Percentiles rank a stretch among this genome's conserved stretches.
Conservation (phyloP, 1,140 invertebrate genomes). For the Chelonus insularis region DNA sequence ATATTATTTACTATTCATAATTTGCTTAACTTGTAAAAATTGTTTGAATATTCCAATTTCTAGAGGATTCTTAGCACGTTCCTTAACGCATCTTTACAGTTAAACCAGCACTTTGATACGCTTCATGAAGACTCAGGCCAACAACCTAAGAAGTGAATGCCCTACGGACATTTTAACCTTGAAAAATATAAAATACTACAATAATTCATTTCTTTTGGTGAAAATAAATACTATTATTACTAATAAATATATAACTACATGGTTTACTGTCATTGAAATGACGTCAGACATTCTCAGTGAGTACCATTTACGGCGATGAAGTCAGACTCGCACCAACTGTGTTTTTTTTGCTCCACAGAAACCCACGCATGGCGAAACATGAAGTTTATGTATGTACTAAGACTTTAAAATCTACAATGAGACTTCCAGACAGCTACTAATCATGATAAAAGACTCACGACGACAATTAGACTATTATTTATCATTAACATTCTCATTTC, state of each 20-base stretch:
- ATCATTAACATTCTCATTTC: no score
- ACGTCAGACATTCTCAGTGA: background rate
- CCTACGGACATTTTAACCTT: no score
- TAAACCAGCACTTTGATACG: background rate
- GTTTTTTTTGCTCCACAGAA: no score
- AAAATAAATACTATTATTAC: background rate
- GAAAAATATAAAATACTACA: background rate
- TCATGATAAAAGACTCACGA: no score
- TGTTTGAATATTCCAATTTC: no score
- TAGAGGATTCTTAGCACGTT: no score
- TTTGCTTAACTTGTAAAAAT: no score
- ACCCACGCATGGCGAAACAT: no score
- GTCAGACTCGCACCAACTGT: background rate
- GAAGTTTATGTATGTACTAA: no score
- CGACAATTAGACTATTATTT: no score
- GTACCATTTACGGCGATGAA: conserved; percentile 10
- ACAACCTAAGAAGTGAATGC: background rate
- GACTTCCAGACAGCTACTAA: no score
- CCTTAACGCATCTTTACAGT: background rate
- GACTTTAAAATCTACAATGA: no score
- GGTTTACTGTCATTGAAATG: conserved; percentile 2
- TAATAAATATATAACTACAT: background rate
- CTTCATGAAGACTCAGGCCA: conserved; percentile 1
- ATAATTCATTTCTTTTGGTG: background rate
- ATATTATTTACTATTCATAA: background rate